Conservation (phyloP, 2,113 vertebrate genomes). For the Tetraodon nigroviridis region DNA sequence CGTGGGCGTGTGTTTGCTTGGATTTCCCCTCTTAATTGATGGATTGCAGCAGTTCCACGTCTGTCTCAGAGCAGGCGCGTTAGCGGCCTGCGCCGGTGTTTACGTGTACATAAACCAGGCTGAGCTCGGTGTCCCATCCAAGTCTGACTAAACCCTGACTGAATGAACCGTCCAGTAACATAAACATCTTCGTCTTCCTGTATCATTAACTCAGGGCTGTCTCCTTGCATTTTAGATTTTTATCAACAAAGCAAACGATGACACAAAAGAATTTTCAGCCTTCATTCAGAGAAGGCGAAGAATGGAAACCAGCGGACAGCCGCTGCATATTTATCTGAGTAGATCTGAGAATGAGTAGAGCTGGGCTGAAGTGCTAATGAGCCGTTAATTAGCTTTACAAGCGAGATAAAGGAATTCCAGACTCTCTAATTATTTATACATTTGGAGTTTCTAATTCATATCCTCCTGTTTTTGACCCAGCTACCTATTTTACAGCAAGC, state of each 20-base stretch:
- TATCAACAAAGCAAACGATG: background rate
- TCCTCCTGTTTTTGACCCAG: constrained; percentile 17
- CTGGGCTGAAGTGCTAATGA: constrained; percentile 51
- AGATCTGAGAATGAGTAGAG: constrained; percentile 31
- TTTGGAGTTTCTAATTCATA: constrained; percentile 38
- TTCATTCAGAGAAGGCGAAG: background rate
- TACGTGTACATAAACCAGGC: too few relatives aligned
- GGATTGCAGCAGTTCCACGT: constrained; percentile 39
- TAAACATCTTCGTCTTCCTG: background rate
- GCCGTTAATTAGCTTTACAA: constrained; percentile 49
- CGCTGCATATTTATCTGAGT: constrained; percentile 14
- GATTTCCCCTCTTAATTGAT: constrained; percentile 41
- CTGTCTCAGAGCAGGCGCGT: constrained; percentile 3
- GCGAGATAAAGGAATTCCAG: constrained; percentile 26
- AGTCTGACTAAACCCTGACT: background rate
- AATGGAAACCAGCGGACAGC: constrained; percentile 21
- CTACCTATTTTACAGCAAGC: constrained; percentile 12
- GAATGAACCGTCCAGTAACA: background rate
- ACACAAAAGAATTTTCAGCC: background rate
- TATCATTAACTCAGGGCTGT: background rate
- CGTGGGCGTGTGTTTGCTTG: constrained; percentile 18
- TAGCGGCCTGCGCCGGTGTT: constrained; percentile 2
- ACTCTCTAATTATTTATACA: constrained; percentile 36
- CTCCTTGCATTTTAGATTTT: background rate
- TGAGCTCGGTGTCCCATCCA: too few relatives aligned